Evolutionary conservation across 2,888 invertebrate genomes (phyloP).

Genomic region (Creontiades dilutus): DNA sequence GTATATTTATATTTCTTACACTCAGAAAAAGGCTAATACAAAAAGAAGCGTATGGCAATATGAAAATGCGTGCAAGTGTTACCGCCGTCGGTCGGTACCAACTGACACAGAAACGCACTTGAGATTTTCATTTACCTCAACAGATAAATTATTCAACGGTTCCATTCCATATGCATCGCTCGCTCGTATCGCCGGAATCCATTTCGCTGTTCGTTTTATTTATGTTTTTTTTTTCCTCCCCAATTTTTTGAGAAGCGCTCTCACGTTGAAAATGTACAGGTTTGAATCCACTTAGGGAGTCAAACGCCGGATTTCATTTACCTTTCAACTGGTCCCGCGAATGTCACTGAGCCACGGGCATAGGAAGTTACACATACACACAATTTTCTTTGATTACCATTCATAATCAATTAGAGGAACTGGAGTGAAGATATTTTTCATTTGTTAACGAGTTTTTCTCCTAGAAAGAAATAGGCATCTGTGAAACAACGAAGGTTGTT

Average conservation of each 20-base stretch:
- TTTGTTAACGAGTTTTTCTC: too few relatives aligned
- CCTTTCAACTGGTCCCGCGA: too few relatives aligned
- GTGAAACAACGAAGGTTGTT: too few relatives aligned
- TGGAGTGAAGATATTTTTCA: too few relatives aligned
- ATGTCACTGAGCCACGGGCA: too few relatives aligned
- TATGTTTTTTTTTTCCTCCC: background rate
- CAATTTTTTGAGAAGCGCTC: background rate
- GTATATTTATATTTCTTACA: too few relatives aligned
- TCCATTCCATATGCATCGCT: slow-evolving; percentile 28
- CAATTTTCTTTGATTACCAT: too few relatives aligned
- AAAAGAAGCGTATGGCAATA: background rate
- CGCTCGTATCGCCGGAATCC: background rate
- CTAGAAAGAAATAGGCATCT: too few relatives aligned
- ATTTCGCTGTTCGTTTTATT: background rate
- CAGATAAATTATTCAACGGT: slow-evolving; percentile 27
- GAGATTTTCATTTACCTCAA: slow-evolving; percentile 5
- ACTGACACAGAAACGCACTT: slow-evolving; percentile 21
- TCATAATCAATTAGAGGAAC: too few relatives aligned
- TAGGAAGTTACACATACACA: too few relatives aligned
- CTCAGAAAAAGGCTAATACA: too few relatives aligned
- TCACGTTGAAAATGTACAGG: background rate
- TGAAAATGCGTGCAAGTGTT: background rate
- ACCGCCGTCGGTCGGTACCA: background rate
- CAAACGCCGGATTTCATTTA: background rate
- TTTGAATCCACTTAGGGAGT: background rate